A percentile compares a stretch with the other conserved stretches of the same genome.
Evolutionary conservation across 2,888 invertebrate genomes (phyloP).

Genomic region (Catotricha subobsoleta): DNA sequence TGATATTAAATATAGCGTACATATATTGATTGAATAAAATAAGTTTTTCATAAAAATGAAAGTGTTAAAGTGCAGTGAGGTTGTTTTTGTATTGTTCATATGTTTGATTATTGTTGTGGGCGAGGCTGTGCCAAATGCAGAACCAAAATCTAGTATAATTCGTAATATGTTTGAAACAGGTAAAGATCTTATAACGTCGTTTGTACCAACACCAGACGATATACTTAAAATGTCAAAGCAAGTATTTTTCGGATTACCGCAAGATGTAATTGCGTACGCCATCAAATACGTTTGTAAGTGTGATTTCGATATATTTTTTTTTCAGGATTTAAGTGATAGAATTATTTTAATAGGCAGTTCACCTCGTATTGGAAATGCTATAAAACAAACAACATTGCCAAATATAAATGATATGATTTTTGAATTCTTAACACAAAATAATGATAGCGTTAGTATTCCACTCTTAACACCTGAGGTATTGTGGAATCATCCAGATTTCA

Average conservation of each 20-base stretch:
- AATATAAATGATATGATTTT: not conserved
- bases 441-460: slow-evolving; percentile 18
- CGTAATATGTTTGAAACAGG: not conserved
- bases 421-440: not conserved
- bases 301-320: no score
- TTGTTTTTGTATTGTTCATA: no score
- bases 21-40: no score
- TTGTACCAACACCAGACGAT: slow-evolving; percentile 9
- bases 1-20: no score
- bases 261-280: slow-evolving; percentile 1
- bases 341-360: slow-evolving; percentile 1
- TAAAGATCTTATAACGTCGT: slow-evolving; percentile 1
- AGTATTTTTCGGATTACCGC: slow-evolving; percentile 9
- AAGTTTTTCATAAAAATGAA: no score
- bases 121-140: no score
- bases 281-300: slow-evolving; percentile 7
- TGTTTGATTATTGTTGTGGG: no score
- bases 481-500: slow-evolving; percentile 21
- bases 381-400: slow-evolving; percentile 5
- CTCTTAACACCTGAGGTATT: slow-evolving; percentile 19
- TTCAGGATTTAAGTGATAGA: no score
- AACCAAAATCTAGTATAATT: no score
- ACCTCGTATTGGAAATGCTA: not conserved
- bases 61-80: no score
- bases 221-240: slow-evolving; percentile 9